Evolutionary conservation across 2,113 vertebrate genomes (phyloP).

Genomic region (Microcebus griseorufus): DNA sequence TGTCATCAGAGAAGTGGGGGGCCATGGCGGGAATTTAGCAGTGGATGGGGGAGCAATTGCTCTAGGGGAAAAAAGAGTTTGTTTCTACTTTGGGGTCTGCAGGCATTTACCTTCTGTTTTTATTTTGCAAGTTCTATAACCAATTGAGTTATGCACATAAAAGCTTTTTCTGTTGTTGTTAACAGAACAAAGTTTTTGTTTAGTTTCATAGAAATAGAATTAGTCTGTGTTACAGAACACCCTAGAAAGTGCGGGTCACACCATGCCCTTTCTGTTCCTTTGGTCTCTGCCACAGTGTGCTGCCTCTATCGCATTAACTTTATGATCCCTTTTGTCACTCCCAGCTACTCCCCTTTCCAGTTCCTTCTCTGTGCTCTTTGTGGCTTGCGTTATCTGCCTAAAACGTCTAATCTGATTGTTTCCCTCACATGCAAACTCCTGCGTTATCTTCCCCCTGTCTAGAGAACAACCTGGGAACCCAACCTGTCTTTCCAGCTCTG

Average conservation of each 20-base stretch:
- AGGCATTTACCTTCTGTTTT: neutral
- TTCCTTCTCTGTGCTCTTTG: neutral
- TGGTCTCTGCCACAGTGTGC: neutral
- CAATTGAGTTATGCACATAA: neutral
- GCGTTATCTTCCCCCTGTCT: neutral
- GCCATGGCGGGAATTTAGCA: neutral
- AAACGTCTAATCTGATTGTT: neutral
- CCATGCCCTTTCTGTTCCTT: neutral
- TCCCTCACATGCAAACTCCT: neutral
- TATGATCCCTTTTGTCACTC: neutral
- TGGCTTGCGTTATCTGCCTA: neutral
- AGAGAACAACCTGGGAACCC: neutral
- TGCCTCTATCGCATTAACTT: neutral
- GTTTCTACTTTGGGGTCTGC: neutral
- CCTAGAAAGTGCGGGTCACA: neutral
- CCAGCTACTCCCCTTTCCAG: neutral
- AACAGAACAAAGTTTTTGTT: neutral
- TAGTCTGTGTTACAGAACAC: neutral
- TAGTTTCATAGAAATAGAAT: neutral
- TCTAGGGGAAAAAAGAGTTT: neutral
- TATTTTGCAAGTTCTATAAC: neutral
- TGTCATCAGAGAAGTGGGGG: neutral
- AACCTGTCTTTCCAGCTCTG: neutral
- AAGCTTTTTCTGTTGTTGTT: neutral
- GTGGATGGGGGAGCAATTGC: neutral